Base-by-base conservation (phyloP, 2,888 invertebrate genomes). In the Ptilodon capucinus region DNA sequence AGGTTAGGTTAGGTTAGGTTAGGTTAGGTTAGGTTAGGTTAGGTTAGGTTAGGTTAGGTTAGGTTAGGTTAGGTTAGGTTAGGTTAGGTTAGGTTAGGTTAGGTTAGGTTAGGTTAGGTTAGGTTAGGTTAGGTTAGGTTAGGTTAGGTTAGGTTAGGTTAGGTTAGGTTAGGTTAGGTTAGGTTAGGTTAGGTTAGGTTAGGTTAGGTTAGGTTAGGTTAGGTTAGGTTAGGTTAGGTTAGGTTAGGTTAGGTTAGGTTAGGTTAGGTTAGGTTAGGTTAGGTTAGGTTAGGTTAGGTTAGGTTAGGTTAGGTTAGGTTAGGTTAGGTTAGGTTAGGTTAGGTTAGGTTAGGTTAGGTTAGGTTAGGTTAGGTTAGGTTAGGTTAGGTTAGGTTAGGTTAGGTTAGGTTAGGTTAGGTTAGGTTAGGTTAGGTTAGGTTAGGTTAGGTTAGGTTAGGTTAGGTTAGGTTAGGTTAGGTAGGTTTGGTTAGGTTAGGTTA, bases 251-350 rank as follows among this genome's bases (percentile, higher is more conserved):
- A 42, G 45, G 39, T 47, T 40, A 38, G 47, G 47, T 47, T 43
- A 43, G 43, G 42, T 47, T 42, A 39, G 51, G 41, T 47, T 53
- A 44, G 53, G 57, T 41, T 57, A 60, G 34, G 62, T 60, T 44
- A 46, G 57, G 30, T 54, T 54, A 38, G 55, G 52, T 44, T 51
- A 55, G 40, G 48, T 47, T 40, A 44, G 44, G 38, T 48, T 47
- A 30, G 41, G 18, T 48, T 48, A 48, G 48, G 48, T 48, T 43
- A 43, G 48, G 48, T 48, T 48, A 48, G 48, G 48, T 44, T 48
- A 48, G 48, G 48, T 44, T 48, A 48, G 48, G 48, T 48, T 48
- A 48, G 48, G 48, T 40, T 48, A 35, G 45, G 48, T 48, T 48
- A 48, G 48, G 48, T 40, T 48, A 56, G 56, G 52, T 47, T 49